These are phyloP conservation scores for Phyllostomus discolor DNA, from an alignment of 2,113 vertebrate genomes.

Conservation along the genomic window DNA sequence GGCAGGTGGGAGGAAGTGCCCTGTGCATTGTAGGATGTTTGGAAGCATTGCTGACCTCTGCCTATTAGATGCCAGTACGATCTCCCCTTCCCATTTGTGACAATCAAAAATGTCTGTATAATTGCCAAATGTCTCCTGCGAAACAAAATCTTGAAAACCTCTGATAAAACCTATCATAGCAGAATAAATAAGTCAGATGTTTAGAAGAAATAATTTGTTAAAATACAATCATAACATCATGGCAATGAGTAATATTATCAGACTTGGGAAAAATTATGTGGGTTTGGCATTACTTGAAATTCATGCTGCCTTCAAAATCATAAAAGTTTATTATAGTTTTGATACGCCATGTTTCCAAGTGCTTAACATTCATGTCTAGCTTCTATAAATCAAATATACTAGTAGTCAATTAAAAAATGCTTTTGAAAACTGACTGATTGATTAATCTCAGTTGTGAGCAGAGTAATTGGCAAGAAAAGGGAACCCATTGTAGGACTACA, in stretches of 20 bases:
- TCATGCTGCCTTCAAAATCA: conserved; percentile 39
- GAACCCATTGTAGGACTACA: conserved; percentile 48
- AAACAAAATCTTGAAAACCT: not conserved
- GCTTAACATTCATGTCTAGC: not conserved
- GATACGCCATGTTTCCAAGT: not conserved
- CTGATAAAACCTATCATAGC: not conserved
- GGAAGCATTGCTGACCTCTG: not conserved
- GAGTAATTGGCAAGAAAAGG: conserved; percentile 56
- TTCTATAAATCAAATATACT: conserved; percentile 52
- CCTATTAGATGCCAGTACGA: not conserved
- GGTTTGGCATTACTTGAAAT: conserved; percentile 39
- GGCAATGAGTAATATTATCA: conserved; percentile 5
- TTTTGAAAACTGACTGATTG: conserved; percentile 67
- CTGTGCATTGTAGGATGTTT: not conserved
- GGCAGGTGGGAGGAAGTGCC: fast-evolving
- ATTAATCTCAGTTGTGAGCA: conserved; percentile 66
- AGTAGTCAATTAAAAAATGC: conserved; percentile 49
- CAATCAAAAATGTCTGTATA: not conserved
- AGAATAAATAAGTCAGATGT: conserved; percentile 29
- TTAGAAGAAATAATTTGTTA: not conserved
- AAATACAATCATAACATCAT: conserved; percentile 13
- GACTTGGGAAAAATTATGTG: not conserved
- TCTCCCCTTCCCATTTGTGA: not conserved
- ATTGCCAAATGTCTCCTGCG: not conserved
- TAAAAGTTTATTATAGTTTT: conserved; percentile 59